phyloP scores from a whole-genome alignment of 1,140 invertebrate genomes.

The Idris sp. region DNA sequence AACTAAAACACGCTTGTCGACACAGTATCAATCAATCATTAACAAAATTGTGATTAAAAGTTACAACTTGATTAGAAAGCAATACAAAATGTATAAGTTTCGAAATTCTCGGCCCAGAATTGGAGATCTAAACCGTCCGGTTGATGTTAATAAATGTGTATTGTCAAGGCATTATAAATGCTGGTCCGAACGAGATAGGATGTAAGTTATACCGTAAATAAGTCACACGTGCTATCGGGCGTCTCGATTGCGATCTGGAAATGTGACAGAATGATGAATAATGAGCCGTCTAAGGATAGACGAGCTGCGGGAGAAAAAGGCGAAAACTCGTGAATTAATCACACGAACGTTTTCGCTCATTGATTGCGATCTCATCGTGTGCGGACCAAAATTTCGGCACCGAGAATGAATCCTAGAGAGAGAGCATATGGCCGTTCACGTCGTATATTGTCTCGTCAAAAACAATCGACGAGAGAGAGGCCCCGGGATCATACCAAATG shows the following conservation, averaged over 20 bases:
- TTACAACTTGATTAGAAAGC: too few relatives aligned
- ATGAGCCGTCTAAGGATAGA: slow-evolving; percentile 4
- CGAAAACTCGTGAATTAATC: slow-evolving; percentile 38
- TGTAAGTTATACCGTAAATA: slow-evolving; percentile 35
- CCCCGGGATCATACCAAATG: slow-evolving; percentile 21
- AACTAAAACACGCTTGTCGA: too few relatives aligned
- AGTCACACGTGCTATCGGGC: slow-evolving; percentile 26
- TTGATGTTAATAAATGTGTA: too few relatives aligned
- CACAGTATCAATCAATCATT: too few relatives aligned
- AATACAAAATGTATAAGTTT: too few relatives aligned
- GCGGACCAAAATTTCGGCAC: neutral
- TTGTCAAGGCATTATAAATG: too few relatives aligned
- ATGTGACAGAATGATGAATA: slow-evolving; percentile 28
- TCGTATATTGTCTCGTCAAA: slow-evolving; percentile 15
- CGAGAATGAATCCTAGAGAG: slow-evolving; percentile 16
- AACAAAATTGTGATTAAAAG: too few relatives aligned
- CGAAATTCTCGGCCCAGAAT: too few relatives aligned
- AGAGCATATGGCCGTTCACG: slow-evolving; percentile 7
- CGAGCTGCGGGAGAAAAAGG: slow-evolving; percentile 12
- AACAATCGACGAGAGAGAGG: slow-evolving; percentile 16
- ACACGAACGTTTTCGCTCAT: slow-evolving; percentile 2
- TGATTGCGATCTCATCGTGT: slow-evolving; percentile 16
- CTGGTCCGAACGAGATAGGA: too few relatives aligned
- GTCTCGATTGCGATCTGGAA: slow-evolving; percentile 22
- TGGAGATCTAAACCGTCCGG: too few relatives aligned